phyloP scores from a whole-genome alignment of 2,113 vertebrate genomes.

The Atlantisia rogersi region DNA sequence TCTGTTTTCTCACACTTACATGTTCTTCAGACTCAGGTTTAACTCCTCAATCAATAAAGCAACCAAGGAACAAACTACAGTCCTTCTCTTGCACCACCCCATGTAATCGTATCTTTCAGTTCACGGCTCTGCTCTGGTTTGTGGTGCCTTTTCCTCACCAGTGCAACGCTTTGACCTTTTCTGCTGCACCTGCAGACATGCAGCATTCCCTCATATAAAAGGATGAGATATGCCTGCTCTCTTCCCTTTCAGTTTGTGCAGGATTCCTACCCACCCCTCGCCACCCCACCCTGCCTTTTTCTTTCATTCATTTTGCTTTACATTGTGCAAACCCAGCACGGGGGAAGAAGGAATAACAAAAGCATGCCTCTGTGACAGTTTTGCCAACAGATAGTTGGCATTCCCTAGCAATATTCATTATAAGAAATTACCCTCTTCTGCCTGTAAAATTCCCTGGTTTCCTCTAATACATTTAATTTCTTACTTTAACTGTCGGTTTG shows the following conservation, averaged over 20 bases:
- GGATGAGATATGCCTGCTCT: accelerated
- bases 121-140: not conserved
- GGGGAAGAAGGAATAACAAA: not conserved
- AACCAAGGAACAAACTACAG: not conserved
- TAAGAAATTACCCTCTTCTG: not conserved
- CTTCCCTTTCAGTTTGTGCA: not conserved
- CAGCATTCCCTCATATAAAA: not conserved
- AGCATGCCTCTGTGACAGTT: not conserved
- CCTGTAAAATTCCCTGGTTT: not conserved
- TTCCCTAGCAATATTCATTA: not conserved
- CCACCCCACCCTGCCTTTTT: no score
- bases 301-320: not conserved
- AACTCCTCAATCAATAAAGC: not conserved
- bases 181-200: not conserved
- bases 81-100: not conserved
- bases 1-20: accelerated
- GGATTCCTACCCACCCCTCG: no score
- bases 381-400: not conserved
- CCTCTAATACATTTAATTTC: not conserved
- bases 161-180: not conserved
- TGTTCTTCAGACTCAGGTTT: not conserved
- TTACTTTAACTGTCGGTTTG: not conserved
- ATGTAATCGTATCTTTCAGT: not conserved
- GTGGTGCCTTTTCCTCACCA: not conserved
- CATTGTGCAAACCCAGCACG: not conserved